These are phyloP conservation scores for Poeciliopsis turrubarensis DNA, from an alignment of 2,113 vertebrate species.

Conservation along the genomic window DNA sequence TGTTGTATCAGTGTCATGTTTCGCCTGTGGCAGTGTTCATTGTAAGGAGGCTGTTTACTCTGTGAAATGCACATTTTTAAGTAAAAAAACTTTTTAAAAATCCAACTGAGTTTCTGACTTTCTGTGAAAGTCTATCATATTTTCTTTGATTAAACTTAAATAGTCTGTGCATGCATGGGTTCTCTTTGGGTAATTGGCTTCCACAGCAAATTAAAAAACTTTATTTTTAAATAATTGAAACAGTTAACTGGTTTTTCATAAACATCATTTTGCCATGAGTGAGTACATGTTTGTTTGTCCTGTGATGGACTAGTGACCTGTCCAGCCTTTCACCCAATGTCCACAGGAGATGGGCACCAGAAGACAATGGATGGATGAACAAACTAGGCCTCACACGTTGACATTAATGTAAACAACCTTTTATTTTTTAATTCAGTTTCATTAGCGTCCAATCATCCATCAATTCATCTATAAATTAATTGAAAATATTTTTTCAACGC, in stretches of 20 bases:
- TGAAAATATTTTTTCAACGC: neutral
- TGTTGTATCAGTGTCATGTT: conserved; percentile 6
- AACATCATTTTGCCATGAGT: too few relatives aligned
- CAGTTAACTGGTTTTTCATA: too few relatives aligned
- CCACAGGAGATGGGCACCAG: too few relatives aligned
- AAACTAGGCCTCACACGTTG: neutral
- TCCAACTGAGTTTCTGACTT: neutral
- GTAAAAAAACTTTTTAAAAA: neutral
- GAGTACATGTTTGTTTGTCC: too few relatives aligned
- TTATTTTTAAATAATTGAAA: too few relatives aligned
- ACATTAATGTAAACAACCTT: neutral
- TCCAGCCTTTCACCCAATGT: too few relatives aligned
- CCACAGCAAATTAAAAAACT: too few relatives aligned
- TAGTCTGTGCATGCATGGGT: too few relatives aligned
- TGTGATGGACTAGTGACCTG: too few relatives aligned
- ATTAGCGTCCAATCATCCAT: neutral
- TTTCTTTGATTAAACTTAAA: neutral
- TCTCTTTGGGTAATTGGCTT: too few relatives aligned
- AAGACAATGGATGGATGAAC: neutral
- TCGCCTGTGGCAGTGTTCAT: conserved; percentile 17
- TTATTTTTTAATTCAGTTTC: neutral
- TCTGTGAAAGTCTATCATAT: neutral
- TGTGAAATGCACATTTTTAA: conserved; percentile 18
- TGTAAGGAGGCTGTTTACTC: neutral
- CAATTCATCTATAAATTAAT: neutral